Evolutionary conservation across 2,113 vertebrate species (phyloP).

Genomic region (Asarcornis scutulata): DNA sequence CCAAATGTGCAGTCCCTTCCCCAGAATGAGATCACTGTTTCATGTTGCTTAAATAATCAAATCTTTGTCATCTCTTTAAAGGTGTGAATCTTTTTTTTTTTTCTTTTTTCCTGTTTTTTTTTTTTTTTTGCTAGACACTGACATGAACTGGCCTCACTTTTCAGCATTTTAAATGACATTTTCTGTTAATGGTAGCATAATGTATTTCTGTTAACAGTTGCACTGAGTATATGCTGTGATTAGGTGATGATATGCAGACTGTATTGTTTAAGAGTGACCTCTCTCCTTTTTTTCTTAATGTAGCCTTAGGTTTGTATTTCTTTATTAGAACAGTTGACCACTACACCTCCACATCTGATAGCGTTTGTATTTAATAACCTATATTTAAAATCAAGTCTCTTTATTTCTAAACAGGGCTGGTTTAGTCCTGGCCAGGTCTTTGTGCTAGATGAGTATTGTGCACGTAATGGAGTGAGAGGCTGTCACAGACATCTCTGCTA

Average conservation of each 20-base stretch:
- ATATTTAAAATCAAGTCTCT: constrained; percentile 78
- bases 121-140: constrained; percentile 9
- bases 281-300: background rate
- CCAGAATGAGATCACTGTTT: background rate
- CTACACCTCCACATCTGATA: constrained; percentile 43
- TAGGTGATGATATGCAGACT: background rate
- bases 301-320: constrained; percentile 23
- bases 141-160: constrained; percentile 13
- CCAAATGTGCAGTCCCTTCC: background rate
- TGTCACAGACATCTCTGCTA: constrained; percentile 98
- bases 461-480: constrained; percentile 94
- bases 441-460: constrained; percentile 97
- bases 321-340: constrained; percentile 44
- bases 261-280: background rate
- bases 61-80: constrained; percentile 49
- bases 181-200: constrained; percentile 12
- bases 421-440: constrained; percentile 99
- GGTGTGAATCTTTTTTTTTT: background rate
- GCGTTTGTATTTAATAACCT: constrained; percentile 50
- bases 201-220: background rate
- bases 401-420: constrained; percentile 90
- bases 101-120: background rate
- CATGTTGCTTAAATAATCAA: background rate
- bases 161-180: constrained; percentile 18
- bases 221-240: constrained; percentile 16